phyloP scores from a whole-genome alignment of 2,113 vertebrate genomes.

The Sinocyclocheilus anshuiensis region DNA sequence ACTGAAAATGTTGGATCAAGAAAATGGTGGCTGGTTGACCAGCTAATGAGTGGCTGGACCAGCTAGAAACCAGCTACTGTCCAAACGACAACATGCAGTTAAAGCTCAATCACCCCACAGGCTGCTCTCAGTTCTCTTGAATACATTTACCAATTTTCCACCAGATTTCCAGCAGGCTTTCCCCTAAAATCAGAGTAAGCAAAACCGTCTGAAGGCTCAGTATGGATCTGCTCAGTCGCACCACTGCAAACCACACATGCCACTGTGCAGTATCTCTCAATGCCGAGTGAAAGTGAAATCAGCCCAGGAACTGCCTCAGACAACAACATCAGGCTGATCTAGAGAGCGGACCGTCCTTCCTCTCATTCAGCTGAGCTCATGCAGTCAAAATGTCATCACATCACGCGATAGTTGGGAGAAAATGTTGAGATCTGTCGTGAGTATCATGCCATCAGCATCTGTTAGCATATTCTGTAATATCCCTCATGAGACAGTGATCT shows the following conservation, averaged over 20 bases:
- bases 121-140: not conserved
- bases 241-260: not conserved
- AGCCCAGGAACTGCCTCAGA: not conserved
- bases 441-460: not conserved
- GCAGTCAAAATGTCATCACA: not conserved
- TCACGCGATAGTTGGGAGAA: not conserved
- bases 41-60: no score
- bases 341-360: not conserved
- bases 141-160: not conserved
- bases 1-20: not conserved
- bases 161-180: not conserved
- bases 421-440: not conserved
- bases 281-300: not conserved
- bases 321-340: not conserved
- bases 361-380: not conserved
- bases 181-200: no score
- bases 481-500: not conserved
- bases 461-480: not conserved
- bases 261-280: constrained; percentile 38
- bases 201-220: no score
- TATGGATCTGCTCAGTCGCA: no score
- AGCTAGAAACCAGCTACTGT: no score
- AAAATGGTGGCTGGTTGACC: no score
- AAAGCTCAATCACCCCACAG: not conserved
- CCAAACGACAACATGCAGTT: not conserved